Conservation (phyloP, 2,113 vertebrate genomes). For the Pogonocichla stellata region DNA sequence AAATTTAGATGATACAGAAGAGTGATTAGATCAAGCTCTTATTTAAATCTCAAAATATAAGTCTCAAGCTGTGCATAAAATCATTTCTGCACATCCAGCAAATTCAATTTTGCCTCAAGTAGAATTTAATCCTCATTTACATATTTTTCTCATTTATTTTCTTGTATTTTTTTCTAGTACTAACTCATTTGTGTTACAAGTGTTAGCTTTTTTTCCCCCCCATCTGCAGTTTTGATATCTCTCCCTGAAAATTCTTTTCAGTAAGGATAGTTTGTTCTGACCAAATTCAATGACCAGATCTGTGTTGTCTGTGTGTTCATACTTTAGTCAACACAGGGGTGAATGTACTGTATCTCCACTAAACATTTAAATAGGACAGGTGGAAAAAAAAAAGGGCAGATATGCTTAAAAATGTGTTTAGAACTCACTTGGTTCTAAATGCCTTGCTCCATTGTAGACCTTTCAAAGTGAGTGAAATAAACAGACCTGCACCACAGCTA, state of each 20-base stretch:
- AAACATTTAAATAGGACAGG: not conserved
- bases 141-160: not conserved
- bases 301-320: not conserved
- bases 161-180: not conserved
- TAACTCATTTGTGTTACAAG: not conserved
- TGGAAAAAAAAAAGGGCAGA: not conserved
- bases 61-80: not conserved
- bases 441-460: not conserved
- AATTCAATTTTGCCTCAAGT: not conserved
- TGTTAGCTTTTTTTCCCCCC: not conserved
- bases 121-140: not conserved
- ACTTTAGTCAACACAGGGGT: not conserved
- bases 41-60: conserved; percentile 33
- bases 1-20: not conserved
- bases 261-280: not conserved
- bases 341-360: not conserved
- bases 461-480: not conserved
- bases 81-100: not conserved
- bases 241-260: not conserved
- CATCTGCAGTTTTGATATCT: not conserved
- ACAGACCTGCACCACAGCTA: not conserved
- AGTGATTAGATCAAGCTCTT: not conserved
- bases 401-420: no score
- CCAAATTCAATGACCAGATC: not conserved
- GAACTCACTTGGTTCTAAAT: not conserved